Evolutionary conservation across 1,140 invertebrate genomes (phyloP).

Genomic region (Tribolium madens): DNA sequence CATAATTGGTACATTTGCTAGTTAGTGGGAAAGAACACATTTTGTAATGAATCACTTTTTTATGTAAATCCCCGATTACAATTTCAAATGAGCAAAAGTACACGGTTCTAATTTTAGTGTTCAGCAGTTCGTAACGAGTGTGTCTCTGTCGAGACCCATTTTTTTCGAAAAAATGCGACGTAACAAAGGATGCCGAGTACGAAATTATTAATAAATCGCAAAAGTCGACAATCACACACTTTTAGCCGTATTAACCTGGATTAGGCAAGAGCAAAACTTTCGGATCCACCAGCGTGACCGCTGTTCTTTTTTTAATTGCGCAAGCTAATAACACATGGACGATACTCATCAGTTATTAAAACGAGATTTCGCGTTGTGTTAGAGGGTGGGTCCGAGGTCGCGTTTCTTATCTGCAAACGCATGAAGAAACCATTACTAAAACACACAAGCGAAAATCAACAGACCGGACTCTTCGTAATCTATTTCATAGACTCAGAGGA

Average conservation of each 20-base stretch:
- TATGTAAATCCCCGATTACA: conserved; percentile 40
- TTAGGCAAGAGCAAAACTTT: conserved; percentile 55
- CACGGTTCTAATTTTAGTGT: conserved; percentile 42
- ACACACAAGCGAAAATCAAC: conserved; percentile 25
- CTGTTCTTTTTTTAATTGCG: conserved; percentile 53
- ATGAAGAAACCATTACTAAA: conserved; percentile 34
- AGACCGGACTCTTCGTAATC: conserved; percentile 27
- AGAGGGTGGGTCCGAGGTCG: conserved; percentile 1
- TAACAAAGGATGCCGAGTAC: conserved; percentile 31
- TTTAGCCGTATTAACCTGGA: conserved; percentile 56
- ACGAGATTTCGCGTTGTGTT: not conserved
- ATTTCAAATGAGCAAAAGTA: conserved; percentile 42
- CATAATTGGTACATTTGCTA: conserved; percentile 1
- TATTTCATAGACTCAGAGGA: conserved; percentile 53
- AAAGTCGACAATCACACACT: conserved; percentile 37
- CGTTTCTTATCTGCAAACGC: conserved; percentile 4
- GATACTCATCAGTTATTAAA: conserved; percentile 50
- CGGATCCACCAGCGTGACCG: conserved; percentile 55
- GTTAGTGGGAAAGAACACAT: conserved; percentile 8
- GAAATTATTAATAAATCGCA: conserved; percentile 38
- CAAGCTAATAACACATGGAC: conserved; percentile 53
- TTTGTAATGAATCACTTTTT: conserved; percentile 42
- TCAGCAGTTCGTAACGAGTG: conserved; percentile 13
- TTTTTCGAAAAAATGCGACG: conserved; percentile 8
- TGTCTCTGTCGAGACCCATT: conserved; percentile 10